These are phyloP conservation scores for Onchidella celtica DNA, from an alignment of 2,888 invertebrate species.

Conservation along the genomic window DNA sequence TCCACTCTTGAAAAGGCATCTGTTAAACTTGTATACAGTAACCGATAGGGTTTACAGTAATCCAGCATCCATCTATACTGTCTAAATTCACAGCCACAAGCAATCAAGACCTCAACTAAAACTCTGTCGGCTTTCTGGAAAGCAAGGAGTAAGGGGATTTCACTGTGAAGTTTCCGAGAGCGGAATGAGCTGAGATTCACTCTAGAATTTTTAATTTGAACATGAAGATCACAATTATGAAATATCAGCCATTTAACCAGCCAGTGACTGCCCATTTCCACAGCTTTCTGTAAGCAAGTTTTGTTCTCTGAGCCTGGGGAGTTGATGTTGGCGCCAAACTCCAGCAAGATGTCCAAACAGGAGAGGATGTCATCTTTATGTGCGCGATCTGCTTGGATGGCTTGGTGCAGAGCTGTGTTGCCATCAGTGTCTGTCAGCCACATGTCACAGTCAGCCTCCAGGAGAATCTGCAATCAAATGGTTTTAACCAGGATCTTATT, in stretches of 20 bases:
- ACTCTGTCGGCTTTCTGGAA: conserved; percentile 34
- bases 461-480: conserved; percentile 28
- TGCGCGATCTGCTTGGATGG: conserved; percentile 7
- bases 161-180: neutral
- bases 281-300: conserved; percentile 40
- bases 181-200: neutral
- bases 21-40: conserved; percentile 8
- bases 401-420: conserved; percentile 31
- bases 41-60: conserved; percentile 27
- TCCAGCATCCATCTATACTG: conserved; percentile 30
- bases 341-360: conserved; percentile 38
- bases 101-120: conserved; percentile 39
- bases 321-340: conserved; percentile 32
- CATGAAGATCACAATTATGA: conserved; percentile 37
- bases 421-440: conserved; percentile 1
- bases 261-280: conserved; percentile 31
- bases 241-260: conserved; percentile 44
- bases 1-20: conserved; percentile 11
- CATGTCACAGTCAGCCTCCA: conserved; percentile 37
- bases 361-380: conserved; percentile 24
- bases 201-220: conserved; percentile 5
- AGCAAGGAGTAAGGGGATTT: conserved; percentile 36
- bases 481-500: too few species aligned
- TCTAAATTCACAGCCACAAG: conserved; percentile 38
- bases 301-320: conserved; percentile 12